Base-by-base conservation (phyloP, 2,797 vertebrate species). In the Malurus leucopterus region DNA sequence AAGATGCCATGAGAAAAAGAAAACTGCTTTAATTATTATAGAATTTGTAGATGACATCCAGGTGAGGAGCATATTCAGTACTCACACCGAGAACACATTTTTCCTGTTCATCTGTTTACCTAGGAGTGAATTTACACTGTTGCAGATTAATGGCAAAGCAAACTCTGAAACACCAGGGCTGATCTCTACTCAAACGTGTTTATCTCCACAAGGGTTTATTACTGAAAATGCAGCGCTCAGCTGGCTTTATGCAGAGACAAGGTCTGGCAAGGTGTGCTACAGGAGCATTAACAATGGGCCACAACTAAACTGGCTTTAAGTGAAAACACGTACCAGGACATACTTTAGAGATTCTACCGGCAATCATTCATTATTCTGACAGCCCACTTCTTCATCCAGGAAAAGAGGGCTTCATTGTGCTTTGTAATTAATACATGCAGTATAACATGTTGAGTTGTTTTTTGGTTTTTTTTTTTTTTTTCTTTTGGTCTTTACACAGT, bases 151-250 rank as follows among this genome's bases (percentile, higher is more conserved):
- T 49, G 26, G 21, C 16, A 65, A n/a, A n/a, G 16, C 10, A 69
- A 75, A 29, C 21, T 49, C 43, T 43, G 70, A 47, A 69, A 54
- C 27, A 43, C 6, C 0, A 0, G 24, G 23, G 12, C 41, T 58
- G 44, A 11, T 62, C 32, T 58, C 49, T 83, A 9, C n/a, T 89
- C 41, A 41, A 54, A 9, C 0, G 0, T 26, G 7, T 70, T 91
- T 84, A 27, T n/a, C 23, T 65, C 20, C 38, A 23, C 30, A 41
- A 38, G 23, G 5, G 8, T 80, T 88, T 70, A 18, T 49, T 80
- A 46, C 6, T 50, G 53, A 69, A 79, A 91, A 73, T 34, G 23
- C 18, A 59, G 24, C n/a, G 15, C 12, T 65, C n/a, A 61, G 5
- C 8, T 87, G 38, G 17, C 24, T 89, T 64, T 68, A 41, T 36